Base-by-base conservation (phyloP, 2,113 vertebrate species). In the Cyphomyrus discorhynchus region DNA sequence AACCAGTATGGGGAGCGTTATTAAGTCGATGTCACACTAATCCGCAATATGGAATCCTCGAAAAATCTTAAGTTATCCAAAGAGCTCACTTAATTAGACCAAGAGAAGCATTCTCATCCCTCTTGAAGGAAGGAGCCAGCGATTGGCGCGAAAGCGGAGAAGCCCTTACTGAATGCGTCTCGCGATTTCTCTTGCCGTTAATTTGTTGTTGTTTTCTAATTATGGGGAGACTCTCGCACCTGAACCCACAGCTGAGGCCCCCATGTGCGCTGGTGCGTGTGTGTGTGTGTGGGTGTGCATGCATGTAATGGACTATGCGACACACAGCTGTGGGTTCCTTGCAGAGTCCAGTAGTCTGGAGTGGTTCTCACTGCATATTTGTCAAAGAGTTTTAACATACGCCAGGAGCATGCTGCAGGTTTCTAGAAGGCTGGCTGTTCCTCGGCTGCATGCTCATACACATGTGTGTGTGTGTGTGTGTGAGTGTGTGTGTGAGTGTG, bases 221-320 rank as follows among this genome's bases (percentile, higher is more conserved):
- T 52, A 87, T 52, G n/a, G 85, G 50, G 50, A 8, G 50, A 39
- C 49, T 53, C 17, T 53, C 15, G 13, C 85, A 87, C 50, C 85
- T 87, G 85, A 87, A 87, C 85, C 50, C 50, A 87, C 85, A 87
- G 85, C 85, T 87, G 85, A 87, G 85, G 13, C 85, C 27, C 27
- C 27, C 49, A 15, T 46, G 35, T 3, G 39, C 27, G 53, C 46
- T 82, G 15, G 66, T 27, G 88, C 5, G 62, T 21, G 46, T 15
- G 39, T 42, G 45, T 42, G 87, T 10, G 39, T 47, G 56, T 24
- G 47, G 5, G 27, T 49, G 84, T 56, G 88, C 7, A 13, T 82
- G 42, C 27, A 52, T 42, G 35, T 46, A n/a, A 42, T 8, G 49
- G 49, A 82, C 74, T 53, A 80, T 35, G 52, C 2, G 77, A 85